These are phyloP conservation scores for Hydrocynus forskahlii DNA, from an alignment of 2,797 vertebrate species.

Conservation along the genomic window DNA sequence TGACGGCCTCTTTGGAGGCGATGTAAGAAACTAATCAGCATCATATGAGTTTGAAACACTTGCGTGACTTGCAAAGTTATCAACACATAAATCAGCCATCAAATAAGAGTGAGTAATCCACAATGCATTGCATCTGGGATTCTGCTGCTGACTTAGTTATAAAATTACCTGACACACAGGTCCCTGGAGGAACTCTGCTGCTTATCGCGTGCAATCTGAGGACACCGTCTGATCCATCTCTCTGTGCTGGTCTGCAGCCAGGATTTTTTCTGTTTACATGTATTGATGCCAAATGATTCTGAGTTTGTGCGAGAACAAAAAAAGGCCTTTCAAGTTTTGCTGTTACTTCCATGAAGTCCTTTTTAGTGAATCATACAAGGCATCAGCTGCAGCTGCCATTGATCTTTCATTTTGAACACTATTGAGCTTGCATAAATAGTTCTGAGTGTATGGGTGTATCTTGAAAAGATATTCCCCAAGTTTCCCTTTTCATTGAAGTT, in stretches of 20 bases:
- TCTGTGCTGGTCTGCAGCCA: constrained; percentile 18
- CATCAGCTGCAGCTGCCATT: background rate
- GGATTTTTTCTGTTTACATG: constrained; percentile 5
- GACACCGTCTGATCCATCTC: constrained; percentile 25
- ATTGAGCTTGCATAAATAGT: background rate
- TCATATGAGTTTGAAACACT: constrained; percentile 4
- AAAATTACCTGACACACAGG: background rate
- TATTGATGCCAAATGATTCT: constrained; percentile 18
- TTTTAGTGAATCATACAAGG: background rate
- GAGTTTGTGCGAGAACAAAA: constrained; percentile 14
- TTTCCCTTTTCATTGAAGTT: constrained; percentile 5
- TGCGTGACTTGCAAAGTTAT: constrained; percentile 20
- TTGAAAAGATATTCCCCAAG: background rate
- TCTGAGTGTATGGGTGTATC: background rate
- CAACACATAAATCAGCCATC: constrained; percentile 33
- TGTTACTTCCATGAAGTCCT: background rate
- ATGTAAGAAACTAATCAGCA: background rate
- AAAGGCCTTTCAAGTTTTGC: background rate
- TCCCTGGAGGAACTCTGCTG: constrained; percentile 7
- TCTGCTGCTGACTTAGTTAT: constrained; percentile 10
- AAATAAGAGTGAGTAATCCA: constrained; percentile 28
- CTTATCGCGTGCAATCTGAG: constrained; percentile 33
- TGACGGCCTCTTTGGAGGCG: background rate
- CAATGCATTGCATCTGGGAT: background rate
- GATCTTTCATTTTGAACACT: background rate